Base-by-base conservation (phyloP, 2,888 invertebrate species). In the Hirtodrosophila confusa region DNA sequence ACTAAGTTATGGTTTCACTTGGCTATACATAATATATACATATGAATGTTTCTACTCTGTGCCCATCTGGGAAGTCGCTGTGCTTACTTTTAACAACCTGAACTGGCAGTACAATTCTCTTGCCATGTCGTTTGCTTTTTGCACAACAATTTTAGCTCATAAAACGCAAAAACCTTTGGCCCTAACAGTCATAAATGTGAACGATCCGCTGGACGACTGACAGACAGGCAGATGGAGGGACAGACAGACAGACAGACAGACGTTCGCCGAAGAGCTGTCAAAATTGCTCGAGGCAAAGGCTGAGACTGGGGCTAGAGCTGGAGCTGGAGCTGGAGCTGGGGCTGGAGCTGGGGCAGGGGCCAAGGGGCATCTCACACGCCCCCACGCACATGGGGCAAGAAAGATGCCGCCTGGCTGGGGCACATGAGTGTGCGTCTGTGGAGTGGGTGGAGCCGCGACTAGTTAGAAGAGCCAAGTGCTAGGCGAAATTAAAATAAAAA, bases 111-210 rank as follows among this genome's bases (percentile, higher is more conserved):
- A 63, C 62, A 41, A 67, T 58, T 75, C 63, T 60, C 43, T 31
- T 49, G 49, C 33, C 56, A 64, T 64, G 69, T 73, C 60, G 58
- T 69, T 75, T 60, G 63, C 50, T 57, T 68, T 69, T 56, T 56
- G 72, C 68, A 61, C 70, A 66, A 72, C 63, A 72, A 56, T 63
- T 75, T 68, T 27, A 45, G 62, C 45, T 37, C 78, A 63, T 80
- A 80, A 75, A 80, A 78, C 64, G 62, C 61, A 60, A 69, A 77
- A 73, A 79, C 78, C 78, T 79, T 79, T 79, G 82, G 78, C 82
- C 78, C 78, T 75, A 57, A 56, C 65, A 78, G 78, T 67, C 80
- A 73, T 78, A 78, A 78, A 78, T 80, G 78, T 60, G 73, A 75
- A 73, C 73, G 78, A 75, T 78, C 68, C 56, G 44, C 68, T 31